Evolutionary conservation across 37 sponge, comb jelly and placozoan species (phyloP).

Genomic region (Petrosia ficiformis): DNA sequence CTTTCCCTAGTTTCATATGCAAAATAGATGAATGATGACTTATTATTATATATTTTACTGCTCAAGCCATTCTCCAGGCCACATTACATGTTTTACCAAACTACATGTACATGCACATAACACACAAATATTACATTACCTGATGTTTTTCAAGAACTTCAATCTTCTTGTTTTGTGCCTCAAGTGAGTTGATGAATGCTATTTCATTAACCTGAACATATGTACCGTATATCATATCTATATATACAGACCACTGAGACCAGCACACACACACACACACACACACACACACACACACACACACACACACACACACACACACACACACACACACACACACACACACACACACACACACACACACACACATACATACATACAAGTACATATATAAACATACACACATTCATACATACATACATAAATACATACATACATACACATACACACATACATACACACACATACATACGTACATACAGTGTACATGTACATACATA

Average conservation of each 20-base stretch:
- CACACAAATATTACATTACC: constrained; percentile 11
- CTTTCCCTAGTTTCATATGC: no score
- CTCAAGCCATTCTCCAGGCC: no score
- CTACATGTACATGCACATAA: not conserved
- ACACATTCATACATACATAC: not conserved
- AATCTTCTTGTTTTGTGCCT: constrained; percentile 93
- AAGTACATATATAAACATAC: not conserved
- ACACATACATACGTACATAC: not conserved
- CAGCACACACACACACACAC: not conserved
- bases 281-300: constrained; percentile 5
- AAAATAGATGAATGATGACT: no score
- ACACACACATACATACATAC: not conserved
- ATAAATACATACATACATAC: not conserved
- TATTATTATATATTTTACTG: no score
- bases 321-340: not conserved
- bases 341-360: constrained; percentile 5
- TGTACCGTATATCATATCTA: not conserved
- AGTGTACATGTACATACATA: not conserved
- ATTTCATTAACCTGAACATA: constrained; percentile 83
- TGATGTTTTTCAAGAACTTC: constrained; percentile 74
- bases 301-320: not conserved
- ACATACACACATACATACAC: not conserved
- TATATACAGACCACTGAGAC: no score
- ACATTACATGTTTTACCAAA: no score
- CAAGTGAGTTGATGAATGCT: constrained; percentile 89